phyloP scores from a whole-genome alignment of 2,113 vertebrate species.

The Pelmatolapia mariae region DNA sequence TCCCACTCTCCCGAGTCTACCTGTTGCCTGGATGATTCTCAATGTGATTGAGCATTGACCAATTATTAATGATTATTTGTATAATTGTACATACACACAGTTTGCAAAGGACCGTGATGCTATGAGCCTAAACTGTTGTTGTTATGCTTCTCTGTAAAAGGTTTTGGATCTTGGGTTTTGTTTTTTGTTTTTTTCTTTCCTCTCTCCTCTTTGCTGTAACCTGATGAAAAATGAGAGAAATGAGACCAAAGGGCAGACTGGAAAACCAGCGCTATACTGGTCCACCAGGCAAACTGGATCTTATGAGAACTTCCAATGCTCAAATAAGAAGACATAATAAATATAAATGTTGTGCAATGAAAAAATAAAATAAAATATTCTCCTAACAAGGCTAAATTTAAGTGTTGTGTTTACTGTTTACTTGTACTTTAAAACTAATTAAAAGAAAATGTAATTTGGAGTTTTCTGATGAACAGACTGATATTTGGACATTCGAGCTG shows the following conservation, averaged over 20 bases:
- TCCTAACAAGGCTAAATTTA: not conserved
- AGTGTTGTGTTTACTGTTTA: not conserved
- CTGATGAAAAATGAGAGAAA: not conserved
- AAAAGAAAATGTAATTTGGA: not conserved
- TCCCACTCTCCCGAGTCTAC: not conserved
- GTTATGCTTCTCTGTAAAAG: not conserved
- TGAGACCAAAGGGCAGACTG: not conserved
- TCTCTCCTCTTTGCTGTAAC: not conserved
- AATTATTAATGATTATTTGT: conserved; percentile 1
- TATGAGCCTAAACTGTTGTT: not conserved
- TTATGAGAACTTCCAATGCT: not conserved
- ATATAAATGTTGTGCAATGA: not conserved
- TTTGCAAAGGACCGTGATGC: not conserved
- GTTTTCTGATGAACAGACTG: not conserved
- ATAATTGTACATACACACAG: conserved; percentile 17
- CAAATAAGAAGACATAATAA: not conserved
- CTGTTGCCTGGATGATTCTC: not conserved
- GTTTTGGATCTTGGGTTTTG: not conserved
- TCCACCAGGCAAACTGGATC: not conserved
- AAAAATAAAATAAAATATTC: not conserved
- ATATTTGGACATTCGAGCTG: not conserved
- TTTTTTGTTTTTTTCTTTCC: not conserved
- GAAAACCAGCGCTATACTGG: not conserved
- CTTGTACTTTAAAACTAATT: not conserved
- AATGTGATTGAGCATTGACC: not conserved